Evolutionary conservation across 2,113 vertebrate species (phyloP), one percentile per base, ranked within the genome.

Genomic region (Syngnathus floridae): DNA sequence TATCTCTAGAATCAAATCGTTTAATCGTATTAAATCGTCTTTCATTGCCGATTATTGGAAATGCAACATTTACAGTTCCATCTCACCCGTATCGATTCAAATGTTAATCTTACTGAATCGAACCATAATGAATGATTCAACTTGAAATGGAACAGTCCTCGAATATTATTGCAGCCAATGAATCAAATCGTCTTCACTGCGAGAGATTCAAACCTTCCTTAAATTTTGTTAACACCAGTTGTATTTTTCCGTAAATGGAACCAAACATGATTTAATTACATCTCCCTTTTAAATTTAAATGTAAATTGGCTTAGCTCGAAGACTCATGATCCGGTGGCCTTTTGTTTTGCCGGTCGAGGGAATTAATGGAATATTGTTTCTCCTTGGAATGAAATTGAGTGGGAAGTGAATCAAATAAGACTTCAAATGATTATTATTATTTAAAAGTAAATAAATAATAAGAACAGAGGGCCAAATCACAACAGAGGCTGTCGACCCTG

Each of bases 401-500:
- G 21, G 4, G 21, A 26, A 54, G 0, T 9, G 22, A 13, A 55
- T 31, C 1, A 48, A 48, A 48, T 7, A 19, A 21, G 3, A 49
- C 17, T 48, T 45, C 4, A 45, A 46, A 16, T 45, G 14, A 45
- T 45, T 45, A 45, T 16, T 16, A 45, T 45, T 45, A 12, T 45
- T 19, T 17, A 48, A 48, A 48, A 48, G 16, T 48, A 6, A 48
- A 48, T 48, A 48, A 51, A 21, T n/a, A 21, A 51, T 51, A 1
- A 61, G 9, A 61, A 61, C 11, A 14, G 58, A 43, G n/a, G 22
- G 66, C 70, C 45, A 19, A 64, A 49, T 68, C 66, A 45, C 63
- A 36, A 56, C 67, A 7, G 2, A 56, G 46, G 66, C 74, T 64
- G 61, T 71, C 73, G 75, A 75, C 72, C 71, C 73, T 65, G 63